phyloP scores from a whole-genome alignment of 1,140 invertebrate genomes.

The Asobara japonica region DNA sequence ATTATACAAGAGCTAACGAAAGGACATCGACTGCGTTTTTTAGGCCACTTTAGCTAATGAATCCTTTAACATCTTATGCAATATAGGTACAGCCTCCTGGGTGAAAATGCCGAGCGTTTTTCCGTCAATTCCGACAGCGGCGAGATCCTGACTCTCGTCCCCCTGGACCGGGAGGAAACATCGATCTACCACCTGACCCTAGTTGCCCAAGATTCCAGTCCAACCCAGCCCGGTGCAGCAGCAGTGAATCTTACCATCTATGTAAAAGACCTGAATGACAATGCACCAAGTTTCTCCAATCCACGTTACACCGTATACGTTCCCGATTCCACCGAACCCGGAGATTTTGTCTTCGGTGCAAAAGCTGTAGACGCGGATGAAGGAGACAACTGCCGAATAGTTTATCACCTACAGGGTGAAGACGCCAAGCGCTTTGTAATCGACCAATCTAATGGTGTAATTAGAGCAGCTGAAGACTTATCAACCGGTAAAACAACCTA shows the following conservation, averaged over 20 bases:
- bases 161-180: constrained; percentile 83
- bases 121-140: constrained; percentile 79
- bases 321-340: constrained; percentile 78
- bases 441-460: constrained; percentile 82
- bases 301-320: constrained; percentile 80
- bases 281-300: constrained; percentile 81
- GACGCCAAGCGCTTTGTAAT: constrained; percentile 82
- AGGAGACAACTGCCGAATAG: constrained; percentile 80
- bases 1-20: too few relatives aligned
- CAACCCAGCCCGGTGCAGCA: constrained; percentile 80
- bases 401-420: constrained; percentile 80
- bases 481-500: constrained; percentile 70
- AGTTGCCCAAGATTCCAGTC: constrained; percentile 87
- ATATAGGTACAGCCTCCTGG: constrained; percentile 77
- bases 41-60: too few relatives aligned
- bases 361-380: constrained; percentile 83
- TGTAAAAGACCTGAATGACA: constrained; percentile 88
- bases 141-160: constrained; percentile 75
- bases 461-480: constrained; percentile 75
- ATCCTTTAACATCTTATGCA: background rate
- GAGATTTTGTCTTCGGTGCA: constrained; percentile 87
- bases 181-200: constrained; percentile 82
- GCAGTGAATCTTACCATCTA: constrained; percentile 84
- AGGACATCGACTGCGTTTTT: too few relatives aligned
- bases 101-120: constrained; percentile 83